Evolutionary conservation across 2,797 vertebrate genomes (phyloP).

Genomic region (Sebastes minor): DNA sequence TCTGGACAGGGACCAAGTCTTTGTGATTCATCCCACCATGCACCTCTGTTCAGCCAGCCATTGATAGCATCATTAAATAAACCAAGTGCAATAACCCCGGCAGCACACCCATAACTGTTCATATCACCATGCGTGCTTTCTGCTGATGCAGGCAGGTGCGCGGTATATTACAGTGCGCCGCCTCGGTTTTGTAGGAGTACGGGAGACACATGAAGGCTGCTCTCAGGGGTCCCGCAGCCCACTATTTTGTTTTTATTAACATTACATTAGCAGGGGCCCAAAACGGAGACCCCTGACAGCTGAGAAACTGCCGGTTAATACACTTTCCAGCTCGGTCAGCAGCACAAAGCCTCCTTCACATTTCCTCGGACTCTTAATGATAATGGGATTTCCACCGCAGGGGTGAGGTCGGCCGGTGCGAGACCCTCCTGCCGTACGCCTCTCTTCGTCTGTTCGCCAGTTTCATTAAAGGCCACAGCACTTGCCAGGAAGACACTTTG

Average conservation of each 20-base stretch:
- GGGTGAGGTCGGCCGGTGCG: conserved; percentile 37
- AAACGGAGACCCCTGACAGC: conserved; percentile 62
- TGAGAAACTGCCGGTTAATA: conserved; percentile 70
- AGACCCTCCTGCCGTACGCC: conserved; percentile 28
- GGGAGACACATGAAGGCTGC: conserved; percentile 51
- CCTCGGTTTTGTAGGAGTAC: conserved; percentile 50
- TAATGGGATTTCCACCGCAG: conserved; percentile 64
- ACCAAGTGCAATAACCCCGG: conserved; percentile 57
- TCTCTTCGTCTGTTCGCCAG: conserved; percentile 33
- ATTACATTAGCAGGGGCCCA: conserved; percentile 67
- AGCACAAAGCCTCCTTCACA: conserved; percentile 52
- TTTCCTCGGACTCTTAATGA: conserved; percentile 71
- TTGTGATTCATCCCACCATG: conserved; percentile 45
- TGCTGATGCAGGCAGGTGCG: conserved; percentile 71
- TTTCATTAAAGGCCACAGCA: conserved; percentile 50
- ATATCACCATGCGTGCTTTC: conserved; percentile 55
- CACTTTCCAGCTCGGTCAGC: conserved; percentile 77
- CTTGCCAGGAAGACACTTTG: conserved; percentile 61
- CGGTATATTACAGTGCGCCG: conserved; percentile 37
- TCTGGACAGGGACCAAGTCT: conserved; percentile 35
- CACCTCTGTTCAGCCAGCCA: conserved; percentile 42
- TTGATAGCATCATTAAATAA: conserved; percentile 71
- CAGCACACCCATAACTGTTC: conserved; percentile 41
- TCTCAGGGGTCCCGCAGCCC: conserved; percentile 56
- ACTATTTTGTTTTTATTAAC: conserved; percentile 79